These are phyloP conservation scores for Sminthopsis crassicaudata DNA, from an alignment of 2,113 vertebrate species.

Conservation along the genomic window DNA sequence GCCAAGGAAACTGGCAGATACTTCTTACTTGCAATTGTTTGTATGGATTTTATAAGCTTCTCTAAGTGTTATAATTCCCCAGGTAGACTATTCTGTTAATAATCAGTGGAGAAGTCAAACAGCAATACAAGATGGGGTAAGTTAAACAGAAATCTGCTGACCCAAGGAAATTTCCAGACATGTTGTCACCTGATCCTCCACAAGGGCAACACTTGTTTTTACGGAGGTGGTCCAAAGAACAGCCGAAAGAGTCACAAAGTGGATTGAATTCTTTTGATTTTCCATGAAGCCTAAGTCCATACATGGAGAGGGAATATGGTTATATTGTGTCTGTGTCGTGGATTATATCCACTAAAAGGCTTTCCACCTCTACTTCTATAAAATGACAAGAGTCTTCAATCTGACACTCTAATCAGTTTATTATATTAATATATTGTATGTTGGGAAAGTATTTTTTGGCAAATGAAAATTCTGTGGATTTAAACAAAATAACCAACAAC, in stretches of 20 bases:
- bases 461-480: constrained; percentile 61
- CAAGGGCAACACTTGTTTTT: constrained; percentile 69
- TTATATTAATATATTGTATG: constrained; percentile 46
- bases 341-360: constrained; percentile 38
- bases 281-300: constrained; percentile 62
- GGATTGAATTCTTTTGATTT: constrained; percentile 69
- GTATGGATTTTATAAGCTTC: constrained; percentile 64
- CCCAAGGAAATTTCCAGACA: constrained; percentile 77
- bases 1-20: constrained; percentile 67
- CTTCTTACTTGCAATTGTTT: constrained; percentile 43
- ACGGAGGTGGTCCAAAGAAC: constrained; percentile 74
- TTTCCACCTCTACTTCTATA: constrained; percentile 42
- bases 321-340: constrained; percentile 50
- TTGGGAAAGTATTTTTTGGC: constrained; percentile 52
- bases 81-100: constrained; percentile 65
- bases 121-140: constrained; percentile 70
- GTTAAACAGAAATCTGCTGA: constrained; percentile 74
- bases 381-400: constrained; percentile 45
- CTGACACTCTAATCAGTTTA: constrained; percentile 42
- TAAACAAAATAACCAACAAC: constrained; percentile 51
- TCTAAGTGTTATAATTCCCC: constrained; percentile 66
- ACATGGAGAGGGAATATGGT: constrained; percentile 55
- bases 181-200: constrained; percentile 76
- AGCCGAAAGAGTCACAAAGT: constrained; percentile 75
- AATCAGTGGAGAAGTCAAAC: constrained; percentile 73